phyloP scores from a whole-genome alignment of 2,797 vertebrate species.

The Tokudaia tokunoshimensis region DNA sequence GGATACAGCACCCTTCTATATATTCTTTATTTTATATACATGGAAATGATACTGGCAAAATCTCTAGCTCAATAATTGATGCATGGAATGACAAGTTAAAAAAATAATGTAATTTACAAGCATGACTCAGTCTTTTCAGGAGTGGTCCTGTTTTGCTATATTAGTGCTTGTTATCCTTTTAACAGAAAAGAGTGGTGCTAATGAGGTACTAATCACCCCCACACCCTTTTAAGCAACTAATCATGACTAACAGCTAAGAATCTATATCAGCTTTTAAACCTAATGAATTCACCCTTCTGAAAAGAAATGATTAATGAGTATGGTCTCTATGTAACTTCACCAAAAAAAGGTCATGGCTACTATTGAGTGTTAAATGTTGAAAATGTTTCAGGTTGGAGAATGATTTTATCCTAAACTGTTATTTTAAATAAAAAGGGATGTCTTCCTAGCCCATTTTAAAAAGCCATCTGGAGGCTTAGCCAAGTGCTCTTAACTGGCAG shows the following conservation, averaged over 20 bases:
- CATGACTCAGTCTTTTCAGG: constrained; percentile 62
- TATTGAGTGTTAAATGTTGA: constrained; percentile 58
- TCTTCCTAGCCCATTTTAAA: constrained; percentile 64
- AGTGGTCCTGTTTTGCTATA: constrained; percentile 57
- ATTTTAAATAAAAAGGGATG: constrained; percentile 59
- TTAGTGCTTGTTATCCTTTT: constrained; percentile 81
- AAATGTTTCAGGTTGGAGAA: constrained; percentile 48
- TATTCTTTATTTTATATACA: background rate
- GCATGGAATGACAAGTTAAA: constrained; percentile 59
- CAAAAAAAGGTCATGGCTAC: constrained; percentile 66
- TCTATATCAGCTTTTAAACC: constrained; percentile 78
- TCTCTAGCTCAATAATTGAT: background rate
- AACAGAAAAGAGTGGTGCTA: constrained; percentile 75
- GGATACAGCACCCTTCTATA: background rate
- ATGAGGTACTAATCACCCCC: constrained; percentile 72
- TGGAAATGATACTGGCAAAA: background rate
- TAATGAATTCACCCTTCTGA: constrained; percentile 78
- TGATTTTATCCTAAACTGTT: constrained; percentile 54
- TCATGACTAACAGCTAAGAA: constrained; percentile 81
- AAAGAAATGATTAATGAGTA: constrained; percentile 80
- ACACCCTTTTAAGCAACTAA: constrained; percentile 82
- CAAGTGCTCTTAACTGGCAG: constrained; percentile 7
- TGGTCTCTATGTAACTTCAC: constrained; percentile 56
- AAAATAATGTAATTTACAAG: constrained; percentile 66
- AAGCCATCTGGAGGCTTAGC: constrained; percentile 44